Percentiles rank a stretch among this genome's conserved stretches.
Evolutionary conservation across 2,888 invertebrate genomes (phyloP).

Genomic region (Embidobia sp.): DNA sequence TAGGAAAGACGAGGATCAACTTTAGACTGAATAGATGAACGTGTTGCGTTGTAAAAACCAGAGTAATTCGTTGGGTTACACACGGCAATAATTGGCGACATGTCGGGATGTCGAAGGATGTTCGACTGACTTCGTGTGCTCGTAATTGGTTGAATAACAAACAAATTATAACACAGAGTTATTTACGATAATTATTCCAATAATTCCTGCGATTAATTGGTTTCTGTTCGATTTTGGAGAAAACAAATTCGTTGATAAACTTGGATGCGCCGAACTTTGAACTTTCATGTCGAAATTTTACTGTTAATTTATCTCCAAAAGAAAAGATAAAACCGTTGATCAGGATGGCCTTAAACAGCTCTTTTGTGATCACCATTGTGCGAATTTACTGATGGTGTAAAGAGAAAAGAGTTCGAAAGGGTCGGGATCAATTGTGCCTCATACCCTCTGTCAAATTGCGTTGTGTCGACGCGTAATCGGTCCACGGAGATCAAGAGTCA

Average conservation of each 20-base stretch:
- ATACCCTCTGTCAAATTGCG: conserved; percentile 56
- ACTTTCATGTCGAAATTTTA: conserved; percentile 14
- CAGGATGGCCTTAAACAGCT: conserved; percentile 33
- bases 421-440: conserved; percentile 60
- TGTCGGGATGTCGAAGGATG: conserved; percentile 34
- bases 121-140: neutral
- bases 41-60: conserved; percentile 75
- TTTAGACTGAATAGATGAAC: conserved; percentile 66
- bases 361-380: conserved; percentile 62
- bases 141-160: conserved; percentile 4
- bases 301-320: conserved; percentile 20
- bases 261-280: neutral
- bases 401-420: conserved; percentile 53
- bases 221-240: no score
- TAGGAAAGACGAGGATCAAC: conserved; percentile 67
- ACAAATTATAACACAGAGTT: neutral
- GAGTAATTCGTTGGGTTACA: conserved; percentile 75
- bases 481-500: conserved; percentile 65
- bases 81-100: conserved; percentile 73
- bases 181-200: no score
- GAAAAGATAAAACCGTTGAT: conserved; percentile 28
- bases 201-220: no score
- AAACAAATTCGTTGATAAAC: neutral
- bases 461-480: conserved; percentile 68
- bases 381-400: conserved; percentile 55